Base-by-base conservation (phyloP, 2,888 invertebrate species). In the Rapana venosa region DNA sequence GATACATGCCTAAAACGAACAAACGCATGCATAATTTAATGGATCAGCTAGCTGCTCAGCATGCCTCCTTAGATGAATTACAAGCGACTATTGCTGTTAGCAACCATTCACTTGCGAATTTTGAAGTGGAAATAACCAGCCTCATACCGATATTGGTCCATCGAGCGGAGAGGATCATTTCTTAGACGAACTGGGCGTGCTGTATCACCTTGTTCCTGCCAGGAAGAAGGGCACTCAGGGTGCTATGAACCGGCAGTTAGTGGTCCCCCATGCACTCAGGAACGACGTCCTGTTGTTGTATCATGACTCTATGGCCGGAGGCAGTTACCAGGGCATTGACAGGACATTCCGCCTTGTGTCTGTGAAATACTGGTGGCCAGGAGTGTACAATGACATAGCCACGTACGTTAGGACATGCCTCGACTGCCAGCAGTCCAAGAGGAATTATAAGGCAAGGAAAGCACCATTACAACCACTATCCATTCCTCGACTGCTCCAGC, bases 391-490 rank as follows among this genome's bases (percentile, higher is more conserved):
- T 56, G 87, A 92, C 22, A 66, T 91, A 0, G 79, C 70, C 56
- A 84, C 90, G n/a, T n/a, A n/a, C n/a, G 32, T 91, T 91, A 56
- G n/a, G 85, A 90, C n/a, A 84, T 92, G 92, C 81, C 87, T 89
- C 30, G 58, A 77, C 17, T 91, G 92, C 77, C 92, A 91, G 77
- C 66, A 86, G 47, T 47, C 90, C 17, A 91, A 91, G 83, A 87
- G 86, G 20, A 32, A 86, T 15, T 83, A 83, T 15, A 79, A 92
- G 36, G 70, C 87, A 15, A 81, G 88, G 15, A 61, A 36, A 56
- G 92, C 91, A 30, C 92, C 91, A n/a, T n/a, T n/a, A n/a, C n/a
- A n/a, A n/a, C 91, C 91, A 87, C 87, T 92, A 79, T 91, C 90
- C 22, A 87, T 91, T 35, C 87, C 20, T 22, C 90, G 91, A 36